phyloP scores from a whole-genome alignment of 2,888 invertebrate species.

The Philonicus albiceps region DNA sequence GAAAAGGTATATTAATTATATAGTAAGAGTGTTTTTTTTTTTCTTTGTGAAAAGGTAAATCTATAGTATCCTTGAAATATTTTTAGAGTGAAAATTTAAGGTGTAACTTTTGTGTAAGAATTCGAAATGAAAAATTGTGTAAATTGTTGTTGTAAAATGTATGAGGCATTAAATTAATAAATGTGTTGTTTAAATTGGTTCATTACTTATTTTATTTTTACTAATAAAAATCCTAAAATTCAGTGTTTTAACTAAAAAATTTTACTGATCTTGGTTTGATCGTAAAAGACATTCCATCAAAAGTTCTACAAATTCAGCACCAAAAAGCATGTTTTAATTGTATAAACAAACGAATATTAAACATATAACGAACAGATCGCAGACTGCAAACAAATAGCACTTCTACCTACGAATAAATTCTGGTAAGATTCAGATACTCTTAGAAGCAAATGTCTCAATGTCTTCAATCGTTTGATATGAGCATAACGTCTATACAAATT shows the following conservation, averaged over 20 bases:
- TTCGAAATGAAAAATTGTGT: not conserved
- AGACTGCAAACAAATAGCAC: not conserved
- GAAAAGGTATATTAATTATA: not conserved
- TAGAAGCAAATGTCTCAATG: not conserved
- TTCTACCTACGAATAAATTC: not conserved
- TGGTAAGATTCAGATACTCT: not conserved
- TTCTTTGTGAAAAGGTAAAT: not conserved
- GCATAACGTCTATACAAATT: not conserved
- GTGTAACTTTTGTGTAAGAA: not conserved
- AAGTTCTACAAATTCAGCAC: not conserved
- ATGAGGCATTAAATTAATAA: conserved; percentile 4
- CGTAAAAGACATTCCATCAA: not conserved
- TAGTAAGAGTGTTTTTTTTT: not conserved
- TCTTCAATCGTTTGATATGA: not conserved
- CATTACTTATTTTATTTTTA: not conserved
- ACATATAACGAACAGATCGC: not conserved
- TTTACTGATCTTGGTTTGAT: too few relatives aligned
- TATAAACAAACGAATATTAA: not conserved
- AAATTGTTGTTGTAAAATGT: conserved; percentile 31
- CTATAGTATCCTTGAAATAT: not conserved
- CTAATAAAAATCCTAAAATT: too few relatives aligned
- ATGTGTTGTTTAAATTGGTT: conserved; percentile 7
- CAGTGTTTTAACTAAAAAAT: too few relatives aligned
- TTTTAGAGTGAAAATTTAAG: conserved; percentile 20
- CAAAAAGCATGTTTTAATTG: not conserved